A percentile compares a stretch with the other conserved stretches of the same genome.
phyloP scores from a whole-genome alignment of 1,140 invertebrate genomes.

The Drosophila persimilis region DNA sequence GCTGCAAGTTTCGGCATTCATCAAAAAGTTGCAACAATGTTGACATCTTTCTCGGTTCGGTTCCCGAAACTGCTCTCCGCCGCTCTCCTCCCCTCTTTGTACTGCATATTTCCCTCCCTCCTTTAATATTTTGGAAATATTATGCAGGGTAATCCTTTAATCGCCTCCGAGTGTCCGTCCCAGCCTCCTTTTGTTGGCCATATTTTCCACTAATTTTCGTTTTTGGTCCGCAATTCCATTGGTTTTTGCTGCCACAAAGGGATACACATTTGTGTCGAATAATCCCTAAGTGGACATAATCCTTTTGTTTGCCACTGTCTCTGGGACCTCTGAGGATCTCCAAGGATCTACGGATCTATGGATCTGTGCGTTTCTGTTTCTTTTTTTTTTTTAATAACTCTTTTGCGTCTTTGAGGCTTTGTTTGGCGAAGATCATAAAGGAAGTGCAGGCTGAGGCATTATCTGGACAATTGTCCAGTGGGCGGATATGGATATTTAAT shows the following conservation, averaged over 20 bases:
- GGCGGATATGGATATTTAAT: constrained; percentile 79
- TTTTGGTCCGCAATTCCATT: constrained; percentile 30
- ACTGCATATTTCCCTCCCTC: too few species aligned
- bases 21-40: constrained; percentile 72
- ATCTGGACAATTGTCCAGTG: constrained; percentile 67
- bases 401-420: constrained; percentile 24
- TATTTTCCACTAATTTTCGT: constrained; percentile 70
- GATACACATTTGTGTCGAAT: constrained; percentile 59
- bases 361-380: constrained; percentile 19
- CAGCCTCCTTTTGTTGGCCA: constrained; percentile 40
- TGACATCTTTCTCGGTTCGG: constrained; percentile 45
- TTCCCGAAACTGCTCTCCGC: background rate
- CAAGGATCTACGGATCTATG: too few species aligned
- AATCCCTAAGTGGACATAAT: constrained; percentile 78
- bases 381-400: constrained; percentile 70
- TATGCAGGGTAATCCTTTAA: constrained; percentile 77
- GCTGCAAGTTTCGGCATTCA: constrained; percentile 59
- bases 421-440: constrained; percentile 14
- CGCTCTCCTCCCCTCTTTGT: constrained; percentile 13
- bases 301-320: constrained; percentile 65
- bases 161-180: constrained; percentile 43
- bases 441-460: constrained; percentile 45
- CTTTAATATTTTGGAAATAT: constrained; percentile 66
- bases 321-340: constrained; percentile 1
- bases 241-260: constrained; percentile 24